Evolutionary conservation across 2,113 vertebrate species (phyloP).

Genomic region (Dicaeum eximium): DNA sequence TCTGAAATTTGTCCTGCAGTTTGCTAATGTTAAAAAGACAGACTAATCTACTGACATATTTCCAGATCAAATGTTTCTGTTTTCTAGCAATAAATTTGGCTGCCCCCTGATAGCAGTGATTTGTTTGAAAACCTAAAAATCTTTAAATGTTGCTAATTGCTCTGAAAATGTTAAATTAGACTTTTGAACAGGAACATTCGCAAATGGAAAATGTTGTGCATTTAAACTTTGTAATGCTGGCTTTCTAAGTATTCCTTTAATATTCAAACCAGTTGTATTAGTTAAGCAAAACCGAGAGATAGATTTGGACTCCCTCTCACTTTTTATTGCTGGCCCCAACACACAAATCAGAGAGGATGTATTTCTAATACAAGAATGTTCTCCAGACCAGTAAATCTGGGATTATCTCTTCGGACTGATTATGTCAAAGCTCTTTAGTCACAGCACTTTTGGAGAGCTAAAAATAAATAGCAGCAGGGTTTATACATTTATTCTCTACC

Average conservation of each 20-base stretch:
- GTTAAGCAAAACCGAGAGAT: constrained; percentile 13
- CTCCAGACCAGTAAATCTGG: constrained; percentile 70
- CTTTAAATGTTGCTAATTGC: constrained; percentile 35
- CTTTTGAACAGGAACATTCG: neutral
- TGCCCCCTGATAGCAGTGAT: neutral
- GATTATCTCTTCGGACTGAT: constrained; percentile 73
- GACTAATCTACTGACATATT: constrained; percentile 33
- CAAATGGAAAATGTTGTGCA: neutral
- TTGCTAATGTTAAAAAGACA: constrained; percentile 44
- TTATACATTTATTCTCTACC: constrained; percentile 32
- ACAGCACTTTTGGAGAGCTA: constrained; percentile 57
- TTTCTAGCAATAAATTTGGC: constrained; percentile 49
- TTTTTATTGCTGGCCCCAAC: constrained; percentile 33
- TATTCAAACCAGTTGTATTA: constrained; percentile 11
- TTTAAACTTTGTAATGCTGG: neutral
- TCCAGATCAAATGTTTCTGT: constrained; percentile 41
- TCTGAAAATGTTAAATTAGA: constrained; percentile 32
- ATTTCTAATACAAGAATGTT: constrained; percentile 71
- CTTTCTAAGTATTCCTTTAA: constrained; percentile 26
- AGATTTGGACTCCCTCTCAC: constrained; percentile 21
- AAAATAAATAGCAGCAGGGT: constrained; percentile 43
- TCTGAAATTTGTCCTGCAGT: constrained; percentile 53
- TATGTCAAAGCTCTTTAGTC: constrained; percentile 74
- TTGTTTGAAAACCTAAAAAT: constrained; percentile 36
- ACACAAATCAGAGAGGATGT: constrained; percentile 48